Percentiles rank a stretch among this genome's conserved stretches.
Evolutionary conservation across 2,797 vertebrate genomes (phyloP).

Genomic region (Lutjanus argentimaculatus): DNA sequence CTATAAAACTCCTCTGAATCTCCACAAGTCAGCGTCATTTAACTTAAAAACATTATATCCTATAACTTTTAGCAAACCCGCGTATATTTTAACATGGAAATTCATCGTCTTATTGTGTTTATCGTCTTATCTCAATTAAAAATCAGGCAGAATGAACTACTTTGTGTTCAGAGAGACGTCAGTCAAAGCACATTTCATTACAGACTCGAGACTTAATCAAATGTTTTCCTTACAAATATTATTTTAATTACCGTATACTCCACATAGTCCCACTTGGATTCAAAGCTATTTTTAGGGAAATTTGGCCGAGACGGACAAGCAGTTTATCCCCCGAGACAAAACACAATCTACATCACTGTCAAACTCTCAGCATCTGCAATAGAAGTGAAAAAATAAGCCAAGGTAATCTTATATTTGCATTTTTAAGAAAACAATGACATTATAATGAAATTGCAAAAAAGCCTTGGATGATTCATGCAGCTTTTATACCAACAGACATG

Average conservation of each 20-base stretch:
- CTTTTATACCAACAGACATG: neutral
- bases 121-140: neutral
- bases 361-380: neutral
- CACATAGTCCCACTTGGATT: constrained; percentile 2
- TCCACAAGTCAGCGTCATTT: neutral
- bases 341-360: constrained; percentile 1
- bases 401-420: neutral
- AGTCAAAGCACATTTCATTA: constrained; percentile 20
- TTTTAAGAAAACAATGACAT: neutral
- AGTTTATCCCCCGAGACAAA: constrained; percentile 36
- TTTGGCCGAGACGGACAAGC: neutral
- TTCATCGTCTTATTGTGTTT: neutral
- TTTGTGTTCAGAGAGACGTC: neutral
- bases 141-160: neutral
- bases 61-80: neutral
- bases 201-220: constrained; percentile 28
- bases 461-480: neutral
- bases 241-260: constrained; percentile 31
- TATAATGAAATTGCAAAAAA: neutral
- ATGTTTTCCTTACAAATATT: constrained; percentile 30
- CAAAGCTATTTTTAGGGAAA: constrained; percentile 22
- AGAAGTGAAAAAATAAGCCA: neutral
- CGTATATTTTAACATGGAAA: neutral
- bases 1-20: neutral
- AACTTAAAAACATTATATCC: neutral